Conservation (phyloP, 1,140 invertebrate genomes). For the Bombus sylvicola region DNA sequence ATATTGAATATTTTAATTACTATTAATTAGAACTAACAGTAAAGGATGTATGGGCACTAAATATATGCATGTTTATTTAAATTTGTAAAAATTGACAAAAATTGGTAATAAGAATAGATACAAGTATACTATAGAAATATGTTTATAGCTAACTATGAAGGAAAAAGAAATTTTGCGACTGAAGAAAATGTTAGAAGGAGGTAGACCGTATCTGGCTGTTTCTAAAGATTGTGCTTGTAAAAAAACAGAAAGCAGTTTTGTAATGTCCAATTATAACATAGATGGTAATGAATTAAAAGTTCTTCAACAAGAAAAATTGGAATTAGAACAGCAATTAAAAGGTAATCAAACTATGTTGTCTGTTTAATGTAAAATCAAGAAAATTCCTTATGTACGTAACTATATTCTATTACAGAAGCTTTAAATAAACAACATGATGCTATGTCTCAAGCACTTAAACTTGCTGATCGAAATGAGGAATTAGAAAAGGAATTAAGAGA, state of each 20-base stretch:
- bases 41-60: background rate
- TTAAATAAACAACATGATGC: constrained; percentile 89
- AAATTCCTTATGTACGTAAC: background rate
- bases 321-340: constrained; percentile 85
- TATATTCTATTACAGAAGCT: constrained; percentile 77
- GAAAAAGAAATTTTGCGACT: constrained; percentile 87
- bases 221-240: constrained; percentile 84
- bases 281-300: constrained; percentile 81
- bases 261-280: constrained; percentile 64
- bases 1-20: background rate
- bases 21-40: background rate
- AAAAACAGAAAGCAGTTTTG: constrained; percentile 76
- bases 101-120: background rate
- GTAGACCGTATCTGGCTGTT: constrained; percentile 83
- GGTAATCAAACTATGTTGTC: constrained; percentile 66
- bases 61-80: constrained; percentile 1
- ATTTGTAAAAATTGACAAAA: background rate
- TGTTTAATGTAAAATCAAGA: background rate
- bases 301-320: constrained; percentile 83
- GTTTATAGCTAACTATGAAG: constrained; percentile 73
- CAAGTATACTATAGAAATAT: constrained; percentile 18
- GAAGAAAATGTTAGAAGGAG: constrained; percentile 85
- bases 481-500: constrained; percentile 87
- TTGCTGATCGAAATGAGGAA: constrained; percentile 87
- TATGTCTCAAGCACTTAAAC: constrained; percentile 86